phyloP scores from a whole-genome alignment of 1,140 invertebrate species.

The Drosophila athabasca region DNA sequence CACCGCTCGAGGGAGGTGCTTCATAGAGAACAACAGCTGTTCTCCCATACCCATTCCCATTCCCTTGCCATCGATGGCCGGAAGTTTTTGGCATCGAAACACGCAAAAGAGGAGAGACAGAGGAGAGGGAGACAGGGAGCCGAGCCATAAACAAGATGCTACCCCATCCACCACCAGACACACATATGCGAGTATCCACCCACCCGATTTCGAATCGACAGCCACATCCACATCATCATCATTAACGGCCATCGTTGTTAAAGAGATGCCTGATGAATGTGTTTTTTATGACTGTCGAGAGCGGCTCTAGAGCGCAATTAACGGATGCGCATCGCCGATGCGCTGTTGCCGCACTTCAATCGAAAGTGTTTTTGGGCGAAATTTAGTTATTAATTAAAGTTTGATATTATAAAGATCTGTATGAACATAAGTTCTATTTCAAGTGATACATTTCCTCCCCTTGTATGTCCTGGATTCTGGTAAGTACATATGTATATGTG shows the following conservation, averaged over 20 bases:
- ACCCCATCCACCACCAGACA: not conserved
- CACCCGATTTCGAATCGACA: conserved; percentile 3
- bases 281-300: conserved; percentile 54
- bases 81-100: conserved; percentile 65
- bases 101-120: conserved; percentile 12
- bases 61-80: conserved; percentile 42
- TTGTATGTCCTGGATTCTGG: no score
- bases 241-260: conserved; percentile 43
- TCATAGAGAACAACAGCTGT: conserved; percentile 34
- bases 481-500: no score
- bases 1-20: conserved; percentile 24
- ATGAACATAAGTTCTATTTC: no score
- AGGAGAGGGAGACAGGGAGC: conserved; percentile 7
- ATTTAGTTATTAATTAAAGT: conserved; percentile 1
- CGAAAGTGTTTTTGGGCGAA: not conserved
- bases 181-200: not conserved
- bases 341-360: conserved; percentile 4
- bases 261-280: conserved; percentile 51
- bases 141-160: conserved; percentile 49
- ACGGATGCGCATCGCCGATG: not conserved
- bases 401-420: no score
- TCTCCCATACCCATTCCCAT: no score
- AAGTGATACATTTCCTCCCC: no score
- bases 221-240: conserved; percentile 15
- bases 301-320: conserved; percentile 25